Evolutionary conservation across 1,140 invertebrate genomes (phyloP).

Genomic region (Brachionus koreanus): DNA sequence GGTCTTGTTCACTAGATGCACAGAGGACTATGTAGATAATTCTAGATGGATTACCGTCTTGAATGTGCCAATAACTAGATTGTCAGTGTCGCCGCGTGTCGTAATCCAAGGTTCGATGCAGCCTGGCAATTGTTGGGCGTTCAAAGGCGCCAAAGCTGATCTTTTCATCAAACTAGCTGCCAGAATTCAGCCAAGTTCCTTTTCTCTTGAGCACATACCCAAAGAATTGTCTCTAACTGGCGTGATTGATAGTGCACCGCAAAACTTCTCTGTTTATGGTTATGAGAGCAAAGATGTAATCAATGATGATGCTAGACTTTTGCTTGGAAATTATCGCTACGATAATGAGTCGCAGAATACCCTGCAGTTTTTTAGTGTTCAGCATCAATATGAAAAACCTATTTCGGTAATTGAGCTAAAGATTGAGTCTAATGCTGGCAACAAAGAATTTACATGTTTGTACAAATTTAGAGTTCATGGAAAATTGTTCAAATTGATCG

Average conservation of each 20-base stretch:
- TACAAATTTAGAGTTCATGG: conserved; percentile 96
- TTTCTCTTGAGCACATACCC: conserved; percentile 40
- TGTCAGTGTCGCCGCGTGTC: not conserved
- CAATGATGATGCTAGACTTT: not conserved
- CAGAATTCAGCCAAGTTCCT: not conserved
- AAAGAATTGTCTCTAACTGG: conserved; percentile 25
- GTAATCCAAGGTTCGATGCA: conserved; percentile 39
- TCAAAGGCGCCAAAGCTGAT: conserved; percentile 33
- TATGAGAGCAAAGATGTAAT: conserved; percentile 24
- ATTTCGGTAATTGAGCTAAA: conserved; percentile 69
- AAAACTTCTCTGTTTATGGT: conserved; percentile 44
- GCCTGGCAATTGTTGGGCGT: conserved; percentile 44
- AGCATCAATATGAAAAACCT: not conserved
- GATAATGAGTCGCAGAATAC: conserved; percentile 22
- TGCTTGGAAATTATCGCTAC: conserved; percentile 35
- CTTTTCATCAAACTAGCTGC: conserved; percentile 43
- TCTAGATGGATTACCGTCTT: not conserved
- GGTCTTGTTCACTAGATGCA: conserved; percentile 27
- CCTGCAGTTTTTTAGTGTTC: conserved; percentile 40
- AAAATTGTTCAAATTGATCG: conserved; percentile 37
- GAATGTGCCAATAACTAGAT: not conserved
- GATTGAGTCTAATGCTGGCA: conserved; percentile 88
- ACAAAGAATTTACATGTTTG: conserved; percentile 87
- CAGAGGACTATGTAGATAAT: conserved; percentile 21
- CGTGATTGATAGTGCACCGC: conserved; percentile 28